phyloP scores from a whole-genome alignment of 2,113 vertebrate genomes.

The Cololabis saira region DNA sequence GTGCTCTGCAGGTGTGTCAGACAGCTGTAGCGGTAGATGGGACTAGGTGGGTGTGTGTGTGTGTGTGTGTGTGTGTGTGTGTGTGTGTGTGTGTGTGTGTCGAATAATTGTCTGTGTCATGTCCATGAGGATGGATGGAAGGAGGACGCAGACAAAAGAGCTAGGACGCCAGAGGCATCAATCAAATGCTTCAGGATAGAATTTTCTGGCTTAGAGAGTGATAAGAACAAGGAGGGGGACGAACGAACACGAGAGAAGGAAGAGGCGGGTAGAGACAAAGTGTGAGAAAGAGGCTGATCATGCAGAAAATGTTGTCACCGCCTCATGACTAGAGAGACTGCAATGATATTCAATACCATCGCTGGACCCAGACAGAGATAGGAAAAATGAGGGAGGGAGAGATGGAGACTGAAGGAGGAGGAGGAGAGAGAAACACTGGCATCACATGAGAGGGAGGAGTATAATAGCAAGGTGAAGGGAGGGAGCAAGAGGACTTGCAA shows the following conservation, averaged over 20 bases:
- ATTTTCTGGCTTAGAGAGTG: slow-evolving; percentile 35
- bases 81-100: background rate
- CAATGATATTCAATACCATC: slow-evolving; percentile 49
- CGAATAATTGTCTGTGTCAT: slow-evolving; percentile 34
- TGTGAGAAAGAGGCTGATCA: slow-evolving; percentile 42
- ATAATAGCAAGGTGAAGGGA: slow-evolving; percentile 72
- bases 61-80: background rate
- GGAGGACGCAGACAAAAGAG: slow-evolving; percentile 13
- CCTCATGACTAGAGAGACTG: slow-evolving; percentile 21
- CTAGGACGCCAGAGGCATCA: slow-evolving; percentile 33
- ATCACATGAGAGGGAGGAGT: slow-evolving; percentile 68
- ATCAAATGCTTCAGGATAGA: slow-evolving; percentile 39
- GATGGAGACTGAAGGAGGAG: slow-evolving; percentile 29
- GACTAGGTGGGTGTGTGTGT: background rate
- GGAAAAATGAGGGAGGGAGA: slow-evolving; percentile 20
- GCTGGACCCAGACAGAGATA: slow-evolving; percentile 39
- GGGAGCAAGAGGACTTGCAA: slow-evolving; percentile 57
- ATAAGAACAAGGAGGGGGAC: slow-evolving; percentile 28
- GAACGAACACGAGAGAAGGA: slow-evolving; percentile 13
- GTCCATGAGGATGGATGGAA: slow-evolving; percentile 12
- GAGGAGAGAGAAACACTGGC: slow-evolving; percentile 31
- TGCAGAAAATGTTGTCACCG: slow-evolving; percentile 53
- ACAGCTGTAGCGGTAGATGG: background rate
- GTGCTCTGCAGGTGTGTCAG: background rate
- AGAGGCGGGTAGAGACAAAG: slow-evolving; percentile 7